These are phyloP conservation scores for Leucoma salicis DNA, from an alignment of 2,888 invertebrate species.

Conservation along the genomic window DNA sequence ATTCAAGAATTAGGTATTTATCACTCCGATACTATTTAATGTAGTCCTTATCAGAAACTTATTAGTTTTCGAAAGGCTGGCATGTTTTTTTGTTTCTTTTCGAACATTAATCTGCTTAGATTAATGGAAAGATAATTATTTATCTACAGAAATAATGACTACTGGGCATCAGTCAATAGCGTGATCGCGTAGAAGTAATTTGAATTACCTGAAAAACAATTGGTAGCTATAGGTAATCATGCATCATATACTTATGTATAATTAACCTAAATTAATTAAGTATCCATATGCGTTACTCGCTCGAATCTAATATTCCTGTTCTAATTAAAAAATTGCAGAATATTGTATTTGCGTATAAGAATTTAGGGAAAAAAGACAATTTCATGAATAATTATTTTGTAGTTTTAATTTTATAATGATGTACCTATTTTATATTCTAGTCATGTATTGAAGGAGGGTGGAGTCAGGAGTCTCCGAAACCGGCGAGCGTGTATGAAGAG, in stretches of 20 bases:
- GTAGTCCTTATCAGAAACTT: neutral
- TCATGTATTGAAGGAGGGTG: too few relatives aligned
- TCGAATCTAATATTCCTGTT: neutral
- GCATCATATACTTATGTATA: neutral
- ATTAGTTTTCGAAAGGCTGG: constrained; percentile 13
- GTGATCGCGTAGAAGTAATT: constrained; percentile 19
- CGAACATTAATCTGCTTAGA: constrained; percentile 25
- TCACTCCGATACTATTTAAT: neutral
- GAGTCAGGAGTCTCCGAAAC: too few relatives aligned
- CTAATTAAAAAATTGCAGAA: neutral
- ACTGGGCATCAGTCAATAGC: constrained; percentile 22
- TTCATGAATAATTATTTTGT: too few relatives aligned
- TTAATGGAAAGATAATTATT: constrained; percentile 29
- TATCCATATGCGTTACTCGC: neutral
- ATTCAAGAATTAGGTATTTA: too few relatives aligned
- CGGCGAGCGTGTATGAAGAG: too few relatives aligned
- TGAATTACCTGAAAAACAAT: constrained; percentile 18
- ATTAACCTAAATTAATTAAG: neutral
- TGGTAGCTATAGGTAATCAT: neutral
- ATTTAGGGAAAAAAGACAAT: too few relatives aligned
- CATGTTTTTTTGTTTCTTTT: constrained; percentile 10
- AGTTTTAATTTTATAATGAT: too few relatives aligned
- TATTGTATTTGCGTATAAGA: too few relatives aligned
- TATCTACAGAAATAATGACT: constrained; percentile 25
- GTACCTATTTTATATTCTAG: too few relatives aligned